Conservation (phyloP, 1,140 invertebrate genomes). For the Brachionus plicatilis region DNA sequence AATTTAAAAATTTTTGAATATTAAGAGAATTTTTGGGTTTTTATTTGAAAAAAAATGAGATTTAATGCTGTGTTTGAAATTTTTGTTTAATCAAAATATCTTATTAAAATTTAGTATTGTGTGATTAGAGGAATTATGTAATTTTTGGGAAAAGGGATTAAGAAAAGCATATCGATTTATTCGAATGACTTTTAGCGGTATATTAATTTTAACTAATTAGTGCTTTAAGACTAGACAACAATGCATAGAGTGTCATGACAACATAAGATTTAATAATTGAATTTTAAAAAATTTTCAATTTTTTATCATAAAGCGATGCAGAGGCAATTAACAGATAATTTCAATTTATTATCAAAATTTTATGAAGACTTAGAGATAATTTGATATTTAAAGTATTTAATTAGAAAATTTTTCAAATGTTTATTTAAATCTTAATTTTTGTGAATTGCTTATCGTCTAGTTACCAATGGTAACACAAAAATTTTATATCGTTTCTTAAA, state of each 20-base stretch:
- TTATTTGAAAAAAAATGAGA: not conserved
- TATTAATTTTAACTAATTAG: not conserved
- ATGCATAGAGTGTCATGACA: not conserved
- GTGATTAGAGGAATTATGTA: not conserved
- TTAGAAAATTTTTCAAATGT: not conserved
- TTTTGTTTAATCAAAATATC: not conserved
- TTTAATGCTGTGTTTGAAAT: not conserved
- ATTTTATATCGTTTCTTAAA: not conserved
- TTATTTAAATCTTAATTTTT: constrained; percentile 19
- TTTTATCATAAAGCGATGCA: too few species aligned
- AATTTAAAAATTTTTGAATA: not conserved
- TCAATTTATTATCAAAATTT: not conserved
- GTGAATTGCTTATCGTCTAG: not conserved
- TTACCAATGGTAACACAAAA: constrained; percentile 29
- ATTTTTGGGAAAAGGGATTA: not conserved
- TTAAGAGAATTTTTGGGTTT: not conserved
- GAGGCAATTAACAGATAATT: not conserved
- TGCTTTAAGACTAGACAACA: constrained; percentile 6
- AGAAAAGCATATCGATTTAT: not conserved
- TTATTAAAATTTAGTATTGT: not conserved
- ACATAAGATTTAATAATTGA: not conserved
- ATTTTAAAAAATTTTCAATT: not conserved
- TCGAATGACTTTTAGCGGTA: not conserved
- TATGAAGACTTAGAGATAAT: not conserved
- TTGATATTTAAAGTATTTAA: not conserved